Base-by-base conservation (phyloP, 2,888 invertebrate species). In the Anorthoa munda region DNA sequence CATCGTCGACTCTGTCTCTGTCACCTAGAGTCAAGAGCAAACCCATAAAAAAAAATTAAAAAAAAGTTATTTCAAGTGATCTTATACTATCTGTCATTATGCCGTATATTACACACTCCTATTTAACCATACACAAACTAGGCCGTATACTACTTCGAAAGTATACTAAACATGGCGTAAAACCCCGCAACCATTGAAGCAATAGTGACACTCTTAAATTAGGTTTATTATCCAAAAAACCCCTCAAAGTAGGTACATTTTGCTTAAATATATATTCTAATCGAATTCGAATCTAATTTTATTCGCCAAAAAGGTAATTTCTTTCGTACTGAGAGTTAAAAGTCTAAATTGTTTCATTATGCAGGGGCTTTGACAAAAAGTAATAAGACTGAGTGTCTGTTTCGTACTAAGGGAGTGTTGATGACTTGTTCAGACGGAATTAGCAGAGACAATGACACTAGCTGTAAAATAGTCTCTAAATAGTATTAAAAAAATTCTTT, bases 321-420 rank as follows among this genome's bases (percentile, higher is more conserved):
- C 58, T 71, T 46, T 68, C 56, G 31, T 13, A 51, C 23, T 53
- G 23, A 48, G 60, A 61, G 65, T 79, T 70, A 56, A 61, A 23
- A 65, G 50, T 61, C 60, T 61, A 72, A 81, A 83, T 72, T 80
- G 71, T 73, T 63, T 72, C 58, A 79, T 83, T 83, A 72, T 58
- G 48, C 60, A 68, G 50, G 50, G 26, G 12, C 59, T 70, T 61
- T 65, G 46, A 21, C 53, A 23, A 64, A 67, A 79, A 72, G 73
- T 64, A 64, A 82, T 82, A 69, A 72, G 50, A 46, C 9, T 39
- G n/a, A 63, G 59, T 60, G 58, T 53, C 58, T 66, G 21, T 80
- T 81, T 48, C 21, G 23, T 65, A 13, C 2, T 39, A 31, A n/a
- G 31, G 4, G 13, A 31, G 26, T 45, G n/a, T 46, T 21, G 9